A percentile compares a stretch with the other conserved stretches of the same genome.
These are phyloP conservation scores for Drosophila littoralis DNA, from an alignment of 1,140 invertebrate species.

Conservation along the genomic window DNA sequence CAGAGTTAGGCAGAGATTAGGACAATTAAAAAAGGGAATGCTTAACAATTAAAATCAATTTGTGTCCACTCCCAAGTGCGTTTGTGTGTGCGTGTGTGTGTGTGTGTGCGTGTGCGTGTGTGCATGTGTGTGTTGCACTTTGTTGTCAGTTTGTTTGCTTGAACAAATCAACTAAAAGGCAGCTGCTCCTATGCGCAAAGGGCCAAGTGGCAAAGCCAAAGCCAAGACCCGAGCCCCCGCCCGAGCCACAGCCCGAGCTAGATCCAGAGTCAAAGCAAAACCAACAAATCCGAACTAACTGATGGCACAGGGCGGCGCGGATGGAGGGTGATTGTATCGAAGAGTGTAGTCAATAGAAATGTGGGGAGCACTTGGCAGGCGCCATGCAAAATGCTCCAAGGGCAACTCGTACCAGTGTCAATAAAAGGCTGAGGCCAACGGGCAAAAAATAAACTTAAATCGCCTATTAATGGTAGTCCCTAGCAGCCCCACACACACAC, in stretches of 20 bases:
- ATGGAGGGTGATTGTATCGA: neutral
- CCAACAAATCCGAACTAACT: conserved; percentile 41
- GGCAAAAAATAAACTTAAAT: conserved; percentile 79
- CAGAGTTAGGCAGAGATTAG: conserved; percentile 71
- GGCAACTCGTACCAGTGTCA: conserved; percentile 46
- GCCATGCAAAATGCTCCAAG: conserved; percentile 19
- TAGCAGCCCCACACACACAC: neutral
- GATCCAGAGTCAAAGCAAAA: conserved; percentile 45
- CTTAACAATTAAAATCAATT: conserved; percentile 82
- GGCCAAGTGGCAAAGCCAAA: conserved; percentile 47
- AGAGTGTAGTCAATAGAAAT: conserved; percentile 26
- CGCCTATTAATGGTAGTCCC: conserved; percentile 67
- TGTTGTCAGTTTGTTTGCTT: conserved; percentile 78
- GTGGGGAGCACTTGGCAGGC: conserved; percentile 27
- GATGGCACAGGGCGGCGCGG: neutral
- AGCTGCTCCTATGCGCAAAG: conserved; percentile 16
- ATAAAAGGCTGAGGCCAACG: conserved; percentile 67
- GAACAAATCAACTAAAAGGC: conserved; percentile 76
- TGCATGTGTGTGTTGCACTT: conserved; percentile 30
- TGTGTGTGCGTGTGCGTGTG: conserved; percentile 22
- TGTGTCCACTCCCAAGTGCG: conserved; percentile 43
- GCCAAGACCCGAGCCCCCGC: too few relatives aligned
- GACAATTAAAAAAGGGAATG: conserved; percentile 81
- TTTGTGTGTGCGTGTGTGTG: neutral
- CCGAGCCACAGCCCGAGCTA: too few relatives aligned